These are phyloP conservation scores for Lomographa bimaculata DNA, from an alignment of 2,888 invertebrate species.

Conservation along the genomic window DNA sequence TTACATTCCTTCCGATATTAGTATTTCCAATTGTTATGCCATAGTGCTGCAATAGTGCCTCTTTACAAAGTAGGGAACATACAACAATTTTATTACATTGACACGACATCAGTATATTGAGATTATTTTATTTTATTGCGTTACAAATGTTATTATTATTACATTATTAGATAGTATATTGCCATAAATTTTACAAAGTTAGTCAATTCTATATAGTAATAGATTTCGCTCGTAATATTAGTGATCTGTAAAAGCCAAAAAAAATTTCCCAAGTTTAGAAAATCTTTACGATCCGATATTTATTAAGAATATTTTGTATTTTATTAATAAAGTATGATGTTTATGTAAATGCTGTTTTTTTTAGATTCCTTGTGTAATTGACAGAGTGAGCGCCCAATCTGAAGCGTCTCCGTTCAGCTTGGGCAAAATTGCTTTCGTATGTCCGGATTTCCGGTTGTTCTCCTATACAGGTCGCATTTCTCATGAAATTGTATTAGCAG, in stretches of 20 bases:
- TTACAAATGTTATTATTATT: constrained; percentile 7
- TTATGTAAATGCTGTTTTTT: constrained; percentile 2
- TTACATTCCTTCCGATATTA: constrained; percentile 29
- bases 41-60: constrained; percentile 5
- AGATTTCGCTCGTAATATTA: constrained; percentile 7
- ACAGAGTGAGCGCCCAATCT: no score
- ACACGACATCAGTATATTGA: constrained; percentile 7
- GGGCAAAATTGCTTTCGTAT: no score
- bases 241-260: constrained; percentile 18
- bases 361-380: no score
- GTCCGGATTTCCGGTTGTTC: no score
- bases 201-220: constrained; percentile 6
- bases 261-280: no score
- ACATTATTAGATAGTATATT: constrained; percentile 10
- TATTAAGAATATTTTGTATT: constrained; percentile 18
- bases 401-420: no score
- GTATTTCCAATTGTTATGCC: no score
- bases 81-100: not conserved
- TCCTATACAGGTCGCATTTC: no score
- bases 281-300: constrained; percentile 1
- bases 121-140: constrained; percentile 13
- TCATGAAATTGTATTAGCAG: no score
- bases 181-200: constrained; percentile 4
- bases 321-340: constrained; percentile 17
- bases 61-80: not conserved